Percentiles rank a stretch among this genome's conserved stretches.
These are phyloP conservation scores for Trematomus loennbergii DNA, from an alignment of 2,113 vertebrate genomes.

Conservation along the genomic window DNA sequence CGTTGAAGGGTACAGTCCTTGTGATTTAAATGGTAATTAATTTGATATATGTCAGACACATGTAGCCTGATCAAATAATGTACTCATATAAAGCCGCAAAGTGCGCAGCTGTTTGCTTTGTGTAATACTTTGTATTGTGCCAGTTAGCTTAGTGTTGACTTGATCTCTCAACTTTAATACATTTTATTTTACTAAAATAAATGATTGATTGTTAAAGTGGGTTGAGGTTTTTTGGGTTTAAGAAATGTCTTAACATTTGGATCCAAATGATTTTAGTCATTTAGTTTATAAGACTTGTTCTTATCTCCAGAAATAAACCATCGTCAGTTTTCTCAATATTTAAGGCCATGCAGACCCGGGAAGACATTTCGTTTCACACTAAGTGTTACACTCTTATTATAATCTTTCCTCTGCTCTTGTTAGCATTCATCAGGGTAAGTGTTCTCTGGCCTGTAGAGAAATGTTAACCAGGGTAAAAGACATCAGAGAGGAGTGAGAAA, in stretches of 20 bases:
- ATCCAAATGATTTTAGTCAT: not conserved
- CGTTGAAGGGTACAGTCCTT: not conserved
- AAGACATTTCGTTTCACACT: too few relatives aligned
- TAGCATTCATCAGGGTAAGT: constrained; percentile 34
- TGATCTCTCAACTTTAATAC: not conserved
- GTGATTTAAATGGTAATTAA: not conserved
- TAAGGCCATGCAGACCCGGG: constrained; percentile 3
- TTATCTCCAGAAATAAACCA: not conserved
- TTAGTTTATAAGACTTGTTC: not conserved
- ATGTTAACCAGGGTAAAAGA: constrained; percentile 30
- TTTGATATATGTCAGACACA: not conserved
- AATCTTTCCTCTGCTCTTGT: constrained; percentile 25
- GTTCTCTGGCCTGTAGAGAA: constrained; percentile 26
- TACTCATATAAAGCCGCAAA: not conserved
- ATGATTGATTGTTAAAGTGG: too few relatives aligned
- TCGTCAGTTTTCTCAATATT: constrained; percentile 8
- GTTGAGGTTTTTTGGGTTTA: not conserved
- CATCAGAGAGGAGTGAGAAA: constrained; percentile 24
- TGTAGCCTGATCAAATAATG: not conserved
- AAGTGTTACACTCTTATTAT: not conserved
- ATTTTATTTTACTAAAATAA: too few relatives aligned
- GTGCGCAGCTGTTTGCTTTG: not conserved
- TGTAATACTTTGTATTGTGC: not conserved
- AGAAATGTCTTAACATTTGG: not conserved
- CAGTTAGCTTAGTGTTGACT: not conserved